Evolutionary conservation across 2,797 vertebrate species (phyloP).

Genomic region (Nasua narica): DNA sequence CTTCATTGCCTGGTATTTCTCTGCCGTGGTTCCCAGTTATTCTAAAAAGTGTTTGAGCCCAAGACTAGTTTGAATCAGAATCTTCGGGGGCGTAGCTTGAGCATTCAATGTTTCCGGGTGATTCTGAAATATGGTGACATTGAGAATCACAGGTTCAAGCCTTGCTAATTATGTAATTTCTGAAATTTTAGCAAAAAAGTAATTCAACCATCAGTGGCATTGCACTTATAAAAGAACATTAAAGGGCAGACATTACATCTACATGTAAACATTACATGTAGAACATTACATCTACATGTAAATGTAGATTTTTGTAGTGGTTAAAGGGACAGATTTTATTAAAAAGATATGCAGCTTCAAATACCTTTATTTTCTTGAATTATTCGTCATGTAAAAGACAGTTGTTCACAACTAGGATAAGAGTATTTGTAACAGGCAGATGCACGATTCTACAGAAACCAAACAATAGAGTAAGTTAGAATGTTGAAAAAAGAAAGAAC

Average conservation of each 20-base stretch:
- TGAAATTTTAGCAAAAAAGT: not conserved
- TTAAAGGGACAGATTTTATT: not conserved
- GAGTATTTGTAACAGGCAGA: not conserved
- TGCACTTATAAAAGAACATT: not conserved
- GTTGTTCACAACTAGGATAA: not conserved
- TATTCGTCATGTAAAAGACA: not conserved
- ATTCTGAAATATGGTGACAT: not conserved
- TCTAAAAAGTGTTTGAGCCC: not conserved
- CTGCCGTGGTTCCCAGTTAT: not conserved
- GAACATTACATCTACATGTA: too few species aligned
- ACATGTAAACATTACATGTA: too few species aligned
- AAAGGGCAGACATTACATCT: too few species aligned
- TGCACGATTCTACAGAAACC: not conserved
- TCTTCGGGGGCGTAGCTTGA: not conserved
- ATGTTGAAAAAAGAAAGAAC: not conserved
- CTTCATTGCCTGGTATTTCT: not conserved
- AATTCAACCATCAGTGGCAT: not conserved
- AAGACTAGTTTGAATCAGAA: not conserved
- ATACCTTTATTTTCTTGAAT: not conserved
- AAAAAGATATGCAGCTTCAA: not conserved
- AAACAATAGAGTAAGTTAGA: not conserved
- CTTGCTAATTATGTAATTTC: not conserved
- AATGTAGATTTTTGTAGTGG: not conserved
- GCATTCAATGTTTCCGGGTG: conserved; percentile 7
- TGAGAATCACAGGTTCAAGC: not conserved